These are phyloP conservation scores for Diadegma fenestrale DNA, from an alignment of 2,888 invertebrate genomes.

Conservation along the genomic window DNA sequence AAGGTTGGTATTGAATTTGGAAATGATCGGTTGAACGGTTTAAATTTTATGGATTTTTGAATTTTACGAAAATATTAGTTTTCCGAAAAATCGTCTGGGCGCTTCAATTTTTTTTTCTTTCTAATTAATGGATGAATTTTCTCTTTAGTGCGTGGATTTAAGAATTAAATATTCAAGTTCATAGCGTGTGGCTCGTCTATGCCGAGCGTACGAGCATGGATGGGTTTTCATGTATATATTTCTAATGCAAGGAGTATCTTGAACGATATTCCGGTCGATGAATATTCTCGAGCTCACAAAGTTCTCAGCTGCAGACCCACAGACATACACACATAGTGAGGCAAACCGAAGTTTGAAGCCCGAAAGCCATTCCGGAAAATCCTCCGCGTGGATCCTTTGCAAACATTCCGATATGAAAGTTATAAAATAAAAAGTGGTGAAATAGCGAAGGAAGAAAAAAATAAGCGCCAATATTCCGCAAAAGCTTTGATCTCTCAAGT, in stretches of 20 bases:
- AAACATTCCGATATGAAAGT: slow-evolving; percentile 40
- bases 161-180: not conserved
- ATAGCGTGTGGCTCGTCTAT: not conserved
- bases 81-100: no score
- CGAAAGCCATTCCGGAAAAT: slow-evolving; percentile 24
- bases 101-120: no score
- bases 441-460: slow-evolving; percentile 6
- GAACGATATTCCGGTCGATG: slow-evolving; percentile 9
- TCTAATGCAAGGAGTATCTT: slow-evolving; percentile 10
- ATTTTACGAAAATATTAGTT: no score
- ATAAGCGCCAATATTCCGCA: slow-evolving; percentile 50
- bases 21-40: no score
- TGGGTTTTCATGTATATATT: not conserved
- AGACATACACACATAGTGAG: slow-evolving; percentile 8
- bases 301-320: not conserved
- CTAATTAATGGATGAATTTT: not conserved
- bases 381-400: slow-evolving; percentile 8
- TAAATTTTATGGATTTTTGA: no score
- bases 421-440: slow-evolving; percentile 42
- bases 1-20: no score
- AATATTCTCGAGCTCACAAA: not conserved
- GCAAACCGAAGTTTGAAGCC: not conserved
- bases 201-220: not conserved
- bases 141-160: not conserved
- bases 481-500: slow-evolving; percentile 65